Evolutionary conservation across 2,888 invertebrate species (phyloP), one percentile per base, ranked within the genome.

Genomic region (Scaptomyza cyrtandrae): DNA sequence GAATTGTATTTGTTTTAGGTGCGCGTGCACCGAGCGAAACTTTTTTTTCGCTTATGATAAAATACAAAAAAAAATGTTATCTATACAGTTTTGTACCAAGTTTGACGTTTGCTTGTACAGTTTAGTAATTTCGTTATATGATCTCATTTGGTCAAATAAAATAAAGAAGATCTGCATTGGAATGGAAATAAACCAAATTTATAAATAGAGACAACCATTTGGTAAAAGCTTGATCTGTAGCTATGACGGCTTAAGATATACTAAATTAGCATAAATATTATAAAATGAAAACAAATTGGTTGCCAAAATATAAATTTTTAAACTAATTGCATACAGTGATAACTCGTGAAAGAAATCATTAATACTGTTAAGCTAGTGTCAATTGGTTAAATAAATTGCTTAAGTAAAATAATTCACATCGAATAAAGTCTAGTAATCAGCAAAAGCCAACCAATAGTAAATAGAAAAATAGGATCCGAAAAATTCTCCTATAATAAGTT

Each of bases 11-110:
- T 45, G 52, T 35, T 57, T 45, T 57, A 35, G 56, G 74, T 75
- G 64, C 66, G 37, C 56, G 64, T 69, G 78, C 68, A 83, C 81
- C 62, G 37, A 78, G 50, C 27, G 43, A 46, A 53, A 59, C 31
- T 45, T 41, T 48, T 39, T 48, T 55, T 37, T 45, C 27, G 62
- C 57, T 54, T 58, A 58, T 65, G 61, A 52, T 46, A 72, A 57
- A 45, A 44, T 69, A 63, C 24, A 63, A 52, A 64, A 59, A 43
- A 43, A 43, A 59, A 53, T 1, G 13, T 24, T 14, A 14, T 31
- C 43, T 45, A 43, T 35, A 39, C 19, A 13, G 7, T 7, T 14
- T n/a, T 29, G 2, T 2, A 4, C 24, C 1, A 24, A 24, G 29
- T 11, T 14, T 6, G 11, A 57, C 45, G 14, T 11, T 43, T 3